These are phyloP conservation scores for Dendrolimus houi DNA, from an alignment of 2,888 invertebrate genomes.

Conservation along the genomic window DNA sequence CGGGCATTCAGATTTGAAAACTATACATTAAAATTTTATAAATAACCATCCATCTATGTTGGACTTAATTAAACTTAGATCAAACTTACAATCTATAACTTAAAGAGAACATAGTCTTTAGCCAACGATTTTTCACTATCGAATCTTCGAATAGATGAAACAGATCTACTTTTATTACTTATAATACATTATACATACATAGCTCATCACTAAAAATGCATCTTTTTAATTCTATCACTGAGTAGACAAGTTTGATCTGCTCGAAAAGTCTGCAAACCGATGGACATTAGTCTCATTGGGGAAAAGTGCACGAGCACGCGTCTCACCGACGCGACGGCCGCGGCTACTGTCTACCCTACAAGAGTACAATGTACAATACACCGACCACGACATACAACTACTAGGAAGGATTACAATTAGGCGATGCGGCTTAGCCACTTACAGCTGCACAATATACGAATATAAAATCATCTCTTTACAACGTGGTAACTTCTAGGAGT, in stretches of 20 bases:
- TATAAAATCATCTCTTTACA: slow-evolving; percentile 64
- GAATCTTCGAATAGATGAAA: slow-evolving; percentile 76
- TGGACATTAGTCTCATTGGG: slow-evolving; percentile 51
- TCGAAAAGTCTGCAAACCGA: slow-evolving; percentile 71
- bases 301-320: slow-evolving; percentile 11
- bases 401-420: slow-evolving; percentile 66
- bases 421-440: slow-evolving; percentile 62
- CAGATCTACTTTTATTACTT: slow-evolving; percentile 68
- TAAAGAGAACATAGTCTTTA: slow-evolving; percentile 69
- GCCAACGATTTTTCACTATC: slow-evolving; percentile 63
- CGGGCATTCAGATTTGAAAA: slow-evolving; percentile 61
- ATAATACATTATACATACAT: slow-evolving; percentile 62
- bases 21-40: slow-evolving; percentile 61
- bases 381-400: slow-evolving; percentile 56
- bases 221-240: slow-evolving; percentile 68
- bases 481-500: slow-evolving; percentile 67
- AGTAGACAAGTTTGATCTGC: slow-evolving; percentile 72
- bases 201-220: slow-evolving; percentile 74
- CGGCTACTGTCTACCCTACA: slow-evolving; percentile 32
- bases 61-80: slow-evolving; percentile 61
- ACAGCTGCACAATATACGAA: slow-evolving; percentile 69
- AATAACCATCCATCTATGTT: slow-evolving; percentile 65
- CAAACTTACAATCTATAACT: slow-evolving; percentile 50
- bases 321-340: slow-evolving; percentile 9
- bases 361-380: slow-evolving; percentile 31